A percentile compares a stretch with the other conserved stretches of the same genome.
These are phyloP conservation scores for Furcula furcula DNA, from an alignment of 2,888 invertebrate species.

Conservation along the genomic window DNA sequence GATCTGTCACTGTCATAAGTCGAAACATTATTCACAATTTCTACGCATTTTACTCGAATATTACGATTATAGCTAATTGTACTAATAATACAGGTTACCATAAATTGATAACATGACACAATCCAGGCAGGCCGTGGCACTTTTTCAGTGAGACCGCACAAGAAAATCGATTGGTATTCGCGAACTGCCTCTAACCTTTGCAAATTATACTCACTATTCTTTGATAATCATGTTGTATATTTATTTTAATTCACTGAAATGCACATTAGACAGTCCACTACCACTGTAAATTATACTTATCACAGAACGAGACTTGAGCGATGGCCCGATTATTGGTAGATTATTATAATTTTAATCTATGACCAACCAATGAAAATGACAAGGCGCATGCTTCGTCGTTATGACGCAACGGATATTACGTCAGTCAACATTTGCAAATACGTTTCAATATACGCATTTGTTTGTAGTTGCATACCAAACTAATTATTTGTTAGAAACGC, in stretches of 20 bases:
- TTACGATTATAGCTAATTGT: constrained; percentile 7
- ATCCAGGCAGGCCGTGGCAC: constrained; percentile 38
- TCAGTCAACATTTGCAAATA: constrained; percentile 69
- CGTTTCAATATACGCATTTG: constrained; percentile 25
- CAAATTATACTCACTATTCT: constrained; percentile 84
- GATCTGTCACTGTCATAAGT: constrained; percentile 61
- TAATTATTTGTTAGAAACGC: no score
- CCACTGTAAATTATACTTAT: constrained; percentile 69
- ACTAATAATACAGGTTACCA: constrained; percentile 19
- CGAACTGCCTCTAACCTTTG: constrained; percentile 64
- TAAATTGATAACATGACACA: constrained; percentile 45
- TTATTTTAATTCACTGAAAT: constrained; percentile 69
- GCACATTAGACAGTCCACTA: constrained; percentile 81
- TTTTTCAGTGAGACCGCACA: constrained; percentile 37
- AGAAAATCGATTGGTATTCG: constrained; percentile 75
- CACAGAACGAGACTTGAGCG: constrained; percentile 78
- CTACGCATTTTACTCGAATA: constrained; percentile 15
- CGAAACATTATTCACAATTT: constrained; percentile 21
- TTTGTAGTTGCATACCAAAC: no score
- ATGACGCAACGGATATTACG: constrained; percentile 85
- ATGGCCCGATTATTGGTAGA: constrained; percentile 67
- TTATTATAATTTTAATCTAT: constrained; percentile 73
- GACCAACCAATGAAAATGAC: constrained; percentile 78
- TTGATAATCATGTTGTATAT: constrained; percentile 85
- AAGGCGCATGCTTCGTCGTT: constrained; percentile 83